A percentile compares a stretch with the other conserved stretches of the same genome.
These are phyloP conservation scores for Stichopus chloronotus DNA, from an alignment of 35 echinoderm and acorn worm genomes.

Conservation along the genomic window DNA sequence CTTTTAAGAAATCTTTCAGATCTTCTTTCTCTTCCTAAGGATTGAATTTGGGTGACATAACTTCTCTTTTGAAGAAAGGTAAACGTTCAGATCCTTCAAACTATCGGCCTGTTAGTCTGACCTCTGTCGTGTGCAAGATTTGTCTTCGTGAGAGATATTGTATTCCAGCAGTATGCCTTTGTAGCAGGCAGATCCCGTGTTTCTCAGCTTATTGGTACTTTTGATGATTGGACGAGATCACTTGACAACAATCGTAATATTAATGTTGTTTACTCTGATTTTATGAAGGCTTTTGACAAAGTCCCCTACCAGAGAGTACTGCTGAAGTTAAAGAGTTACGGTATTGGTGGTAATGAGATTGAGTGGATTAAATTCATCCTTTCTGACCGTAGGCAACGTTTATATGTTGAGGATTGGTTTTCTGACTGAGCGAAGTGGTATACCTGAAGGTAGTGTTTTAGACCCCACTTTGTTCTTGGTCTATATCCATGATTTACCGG, in stretches of 20 bases:
- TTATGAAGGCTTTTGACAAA: conserved; percentile 71
- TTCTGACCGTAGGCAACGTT: conserved; percentile 39
- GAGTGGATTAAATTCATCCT: conserved; percentile 67
- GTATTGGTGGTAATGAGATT: conserved; percentile 33
- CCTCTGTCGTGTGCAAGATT: not conserved
- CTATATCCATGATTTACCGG: conserved; percentile 46
- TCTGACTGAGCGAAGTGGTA: conserved; percentile 66
- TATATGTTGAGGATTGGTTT: conserved; percentile 47
- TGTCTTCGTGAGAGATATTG: too few species aligned
- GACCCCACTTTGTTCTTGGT: conserved; percentile 41
- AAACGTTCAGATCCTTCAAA: conserved; percentile 3
- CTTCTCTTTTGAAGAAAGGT: not conserved
- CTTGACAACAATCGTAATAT: conserved; percentile 28
- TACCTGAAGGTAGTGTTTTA: conserved; percentile 72
- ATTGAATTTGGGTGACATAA: not conserved
- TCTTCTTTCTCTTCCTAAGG: not conserved
- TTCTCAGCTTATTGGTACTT: not conserved
- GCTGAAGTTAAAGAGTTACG: conserved; percentile 53
- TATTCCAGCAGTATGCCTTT: conserved; percentile 16
- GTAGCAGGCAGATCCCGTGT: not conserved
- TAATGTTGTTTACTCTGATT: conserved; percentile 31
- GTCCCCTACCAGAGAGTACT: conserved; percentile 76
- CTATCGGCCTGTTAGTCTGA: conserved; percentile 7
- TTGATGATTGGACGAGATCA: conserved; percentile 55
- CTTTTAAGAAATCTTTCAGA: not conserved